Evolutionary conservation across 2,888 invertebrate species (phyloP).

Genomic region (Cheilosia variabilis): DNA sequence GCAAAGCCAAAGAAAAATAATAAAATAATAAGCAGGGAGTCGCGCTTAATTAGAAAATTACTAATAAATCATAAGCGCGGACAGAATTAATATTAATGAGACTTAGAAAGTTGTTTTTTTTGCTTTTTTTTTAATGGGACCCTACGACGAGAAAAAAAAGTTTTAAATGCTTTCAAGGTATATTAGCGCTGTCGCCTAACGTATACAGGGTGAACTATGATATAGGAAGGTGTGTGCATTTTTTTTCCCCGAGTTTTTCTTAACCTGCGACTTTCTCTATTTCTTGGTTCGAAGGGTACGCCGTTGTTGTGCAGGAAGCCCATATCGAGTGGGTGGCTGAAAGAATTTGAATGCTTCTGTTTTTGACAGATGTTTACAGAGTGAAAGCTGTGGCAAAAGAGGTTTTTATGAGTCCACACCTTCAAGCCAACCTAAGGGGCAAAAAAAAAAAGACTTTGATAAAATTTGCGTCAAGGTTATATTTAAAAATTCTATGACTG

Average conservation of each 20-base stretch:
- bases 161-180: not conserved
- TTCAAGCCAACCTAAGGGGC: no score
- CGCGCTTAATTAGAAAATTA: constrained; percentile 81
- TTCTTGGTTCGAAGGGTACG: no score
- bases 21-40: constrained; percentile 55
- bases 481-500: no score
- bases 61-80: constrained; percentile 81
- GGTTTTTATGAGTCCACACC: no score
- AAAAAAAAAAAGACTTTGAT: no score
- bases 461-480: no score
- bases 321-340: no score
- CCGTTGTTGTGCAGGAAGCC: no score
- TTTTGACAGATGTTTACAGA: no score
- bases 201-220: constrained; percentile 8
- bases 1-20: constrained; percentile 11
- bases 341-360: no score
- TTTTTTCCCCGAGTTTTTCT: not conserved
- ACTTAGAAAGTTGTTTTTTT: constrained; percentile 56
- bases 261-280: no score
- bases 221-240: not conserved
- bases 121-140: not conserved
- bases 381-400: no score
- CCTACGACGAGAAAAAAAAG: not conserved
- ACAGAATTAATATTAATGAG: constrained; percentile 81
- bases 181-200: not conserved